Base-by-base conservation (phyloP, 2,888 invertebrate genomes). In the Eurois occulta region DNA sequence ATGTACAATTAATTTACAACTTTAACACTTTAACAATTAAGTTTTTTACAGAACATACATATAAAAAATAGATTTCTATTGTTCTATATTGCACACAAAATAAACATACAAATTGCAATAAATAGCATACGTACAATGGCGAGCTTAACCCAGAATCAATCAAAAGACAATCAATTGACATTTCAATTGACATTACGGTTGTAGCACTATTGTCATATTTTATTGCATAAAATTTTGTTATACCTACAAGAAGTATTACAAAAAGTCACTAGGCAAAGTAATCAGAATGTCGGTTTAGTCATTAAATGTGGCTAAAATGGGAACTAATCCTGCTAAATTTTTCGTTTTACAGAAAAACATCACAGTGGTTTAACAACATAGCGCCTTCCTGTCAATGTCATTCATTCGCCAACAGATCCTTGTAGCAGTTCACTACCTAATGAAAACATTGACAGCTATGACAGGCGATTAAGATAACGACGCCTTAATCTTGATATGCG, bases 401-500 rank as follows among this genome's bases (percentile, higher is more conserved):
- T 64, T 13, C 6, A 38, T 38, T 2, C 2, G 62, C 35, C 38
- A 64, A 38, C 38, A 64, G 0, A 38, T n/a, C 13, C 24, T 64
- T 64, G 38, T 38, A 24, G 13, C n/a, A 64, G 38, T 16, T n/a
- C 64, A 38, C 43, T 62, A 48, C 43, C n/a, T 38, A 66, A n/a
- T 55, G 32, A 67, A 32, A 68, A 48, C 28, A 58, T 35, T 64
- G 78, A 62, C 71, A 77, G 68, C 28, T 41, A 48, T 82, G 35
- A 81, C 68, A 24, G 28, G 16, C 6, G 52, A 83, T 67, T 67
- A 62, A 77, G 60, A 46, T 80, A 77, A 55, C 32, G 32, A 70
- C 32, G 6, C 18, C 10, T 43, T 66, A 68, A 82, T 67, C 43
- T 24, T 35, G 83, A 35, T 43, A 11, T 21, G 35, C 41, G 43